phyloP scores from a whole-genome alignment of 1,140 invertebrate species.

The Antheraea mylitta region DNA sequence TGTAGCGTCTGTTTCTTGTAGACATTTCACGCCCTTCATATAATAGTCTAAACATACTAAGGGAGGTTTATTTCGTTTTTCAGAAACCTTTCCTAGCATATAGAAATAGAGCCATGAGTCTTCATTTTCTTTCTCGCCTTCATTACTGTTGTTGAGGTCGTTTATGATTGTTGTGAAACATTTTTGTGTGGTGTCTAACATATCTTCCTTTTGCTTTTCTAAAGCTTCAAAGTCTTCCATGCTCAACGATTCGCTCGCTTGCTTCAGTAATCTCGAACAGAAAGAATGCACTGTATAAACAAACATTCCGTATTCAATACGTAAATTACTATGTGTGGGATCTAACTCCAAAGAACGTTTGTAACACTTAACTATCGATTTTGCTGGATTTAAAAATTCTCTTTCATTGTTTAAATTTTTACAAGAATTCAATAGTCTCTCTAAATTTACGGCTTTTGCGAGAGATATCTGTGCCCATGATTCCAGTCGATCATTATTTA shows the following conservation, averaged over 20 bases:
- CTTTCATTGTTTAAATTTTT: conserved; percentile 83
- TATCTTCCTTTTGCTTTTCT: conserved; percentile 87
- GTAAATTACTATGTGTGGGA: conserved; percentile 85
- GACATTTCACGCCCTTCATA: conserved; percentile 84
- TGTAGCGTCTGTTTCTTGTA: conserved; percentile 89
- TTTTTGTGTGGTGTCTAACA: conserved; percentile 86
- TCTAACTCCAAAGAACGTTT: conserved; percentile 87
- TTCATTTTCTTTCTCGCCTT: conserved; percentile 82
- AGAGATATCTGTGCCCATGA: conserved; percentile 96
- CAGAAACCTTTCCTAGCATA: conserved; percentile 94
- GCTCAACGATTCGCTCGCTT: conserved; percentile 86
- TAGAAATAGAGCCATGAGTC: conserved; percentile 95
- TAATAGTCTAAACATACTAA: conserved; percentile 90
- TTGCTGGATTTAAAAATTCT: conserved; percentile 86
- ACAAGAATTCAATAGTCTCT: conserved; percentile 89
- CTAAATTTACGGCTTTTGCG: conserved; percentile 88
- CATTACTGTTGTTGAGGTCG: conserved; percentile 76
- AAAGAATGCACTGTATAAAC: conserved; percentile 93
- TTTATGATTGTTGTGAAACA: conserved; percentile 88
- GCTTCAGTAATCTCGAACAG: conserved; percentile 90
- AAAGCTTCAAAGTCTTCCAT: conserved; percentile 88
- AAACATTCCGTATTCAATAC: conserved; percentile 94
- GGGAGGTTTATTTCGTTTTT: conserved; percentile 88
- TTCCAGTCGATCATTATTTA: conserved; percentile 89
- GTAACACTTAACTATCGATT: conserved; percentile 87